Evolutionary conservation across 1,140 invertebrate species (phyloP).

Genomic region (Platyscapa corneri): DNA sequence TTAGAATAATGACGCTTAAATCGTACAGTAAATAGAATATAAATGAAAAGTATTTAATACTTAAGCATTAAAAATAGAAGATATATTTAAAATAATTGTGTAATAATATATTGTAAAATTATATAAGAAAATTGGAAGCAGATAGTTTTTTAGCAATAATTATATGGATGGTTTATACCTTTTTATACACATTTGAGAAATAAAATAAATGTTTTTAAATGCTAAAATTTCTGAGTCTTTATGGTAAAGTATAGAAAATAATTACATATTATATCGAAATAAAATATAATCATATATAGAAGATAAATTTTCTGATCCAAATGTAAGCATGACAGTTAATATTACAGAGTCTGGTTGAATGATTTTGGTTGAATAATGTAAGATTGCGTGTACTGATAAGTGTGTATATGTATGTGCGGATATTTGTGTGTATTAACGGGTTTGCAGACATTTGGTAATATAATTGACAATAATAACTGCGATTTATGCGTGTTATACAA

Average conservation of each 20-base stretch:
- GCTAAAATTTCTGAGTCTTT: background rate
- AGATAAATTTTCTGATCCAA: background rate
- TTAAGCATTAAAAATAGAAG: no score
- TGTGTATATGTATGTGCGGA: no score
- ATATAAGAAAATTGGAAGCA: no score
- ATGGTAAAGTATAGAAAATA: background rate
- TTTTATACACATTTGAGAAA: background rate
- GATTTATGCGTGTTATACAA: background rate
- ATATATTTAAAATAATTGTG: no score
- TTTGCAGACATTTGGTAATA: background rate
- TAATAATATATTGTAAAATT: no score
- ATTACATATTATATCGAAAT: background rate
- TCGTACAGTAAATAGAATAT: no score
- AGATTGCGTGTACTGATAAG: background rate
- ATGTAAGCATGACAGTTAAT: background rate
- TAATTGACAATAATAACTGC: constrained; percentile 20
- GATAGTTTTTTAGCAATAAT: background rate
- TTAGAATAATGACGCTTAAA: no score
- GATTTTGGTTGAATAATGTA: background rate
- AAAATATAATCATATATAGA: background rate
- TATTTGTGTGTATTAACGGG: no score
- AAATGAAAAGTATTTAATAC: no score
- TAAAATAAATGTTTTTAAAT: no score
- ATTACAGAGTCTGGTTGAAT: constrained; percentile 4
- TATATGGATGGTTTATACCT: background rate